Conservation (phyloP, 1,140 invertebrate species). For the Cecropterus lyciades region DNA sequence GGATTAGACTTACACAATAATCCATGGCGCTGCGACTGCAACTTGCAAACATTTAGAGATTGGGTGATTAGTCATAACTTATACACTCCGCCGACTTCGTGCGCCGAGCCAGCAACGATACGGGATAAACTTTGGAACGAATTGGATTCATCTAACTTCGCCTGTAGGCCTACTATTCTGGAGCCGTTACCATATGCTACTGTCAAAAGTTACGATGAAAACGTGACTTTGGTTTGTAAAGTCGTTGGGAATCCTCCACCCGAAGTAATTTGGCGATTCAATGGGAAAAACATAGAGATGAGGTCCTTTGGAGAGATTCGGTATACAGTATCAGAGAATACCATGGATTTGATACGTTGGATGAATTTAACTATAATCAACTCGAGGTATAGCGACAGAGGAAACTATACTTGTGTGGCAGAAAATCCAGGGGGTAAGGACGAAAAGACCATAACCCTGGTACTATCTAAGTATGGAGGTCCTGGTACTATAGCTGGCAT, state of each 20-base stretch:
- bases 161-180: slow-evolving; percentile 91
- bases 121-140: slow-evolving; percentile 89
- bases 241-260: slow-evolving; percentile 91
- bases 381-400: slow-evolving; percentile 90
- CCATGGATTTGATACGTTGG: slow-evolving; percentile 86
- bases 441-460: slow-evolving; percentile 89
- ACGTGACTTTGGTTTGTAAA: slow-evolving; percentile 92
- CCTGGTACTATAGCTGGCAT: slow-evolving; percentile 74
- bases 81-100: slow-evolving; percentile 89
- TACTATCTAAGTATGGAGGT: slow-evolving; percentile 83
- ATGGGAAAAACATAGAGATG: slow-evolving; percentile 85
- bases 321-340: slow-evolving; percentile 82
- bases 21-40: slow-evolving; percentile 95
- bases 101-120: slow-evolving; percentile 87
- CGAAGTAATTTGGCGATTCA: slow-evolving; percentile 90
- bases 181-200: slow-evolving; percentile 82
- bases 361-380: slow-evolving; percentile 91
- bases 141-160: slow-evolving; percentile 90
- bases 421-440: slow-evolving; percentile 93
- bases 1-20: slow-evolving; percentile 92
- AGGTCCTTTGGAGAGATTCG: slow-evolving; percentile 82
- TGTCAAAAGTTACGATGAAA: slow-evolving; percentile 87
- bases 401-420: slow-evolving; percentile 94
- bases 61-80: slow-evolving; percentile 89
- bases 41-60: slow-evolving; percentile 91